Percentiles rank a stretch among this genome's conserved stretches.
Conservation (phyloP, 2,797 vertebrate genomes). For the Neoniphon sammara region DNA sequence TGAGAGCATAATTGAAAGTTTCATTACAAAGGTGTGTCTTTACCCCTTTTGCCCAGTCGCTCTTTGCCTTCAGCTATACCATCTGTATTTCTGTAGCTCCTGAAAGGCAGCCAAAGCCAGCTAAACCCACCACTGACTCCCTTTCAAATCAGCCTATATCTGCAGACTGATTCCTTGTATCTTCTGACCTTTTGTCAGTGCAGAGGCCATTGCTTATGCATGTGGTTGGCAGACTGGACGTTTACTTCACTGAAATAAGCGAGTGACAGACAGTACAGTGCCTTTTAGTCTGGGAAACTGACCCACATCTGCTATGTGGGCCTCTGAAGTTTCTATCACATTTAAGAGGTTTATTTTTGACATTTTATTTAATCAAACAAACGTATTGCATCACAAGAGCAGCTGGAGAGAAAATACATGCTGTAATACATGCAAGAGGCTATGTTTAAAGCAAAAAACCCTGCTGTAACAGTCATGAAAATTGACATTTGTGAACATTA, state of each 20-base stretch:
- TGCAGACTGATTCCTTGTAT: slow-evolving; percentile 43
- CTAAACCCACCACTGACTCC: slow-evolving; percentile 20
- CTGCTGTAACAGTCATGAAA: too few relatives aligned
- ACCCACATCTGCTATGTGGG: slow-evolving; percentile 26
- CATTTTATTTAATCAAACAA: neutral
- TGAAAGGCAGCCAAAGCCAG: slow-evolving; percentile 36
- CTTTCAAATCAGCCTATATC: slow-evolving; percentile 48
- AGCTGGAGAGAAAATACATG: too few relatives aligned
- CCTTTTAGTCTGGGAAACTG: slow-evolving; percentile 18
- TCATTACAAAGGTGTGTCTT: slow-evolving; percentile 37
- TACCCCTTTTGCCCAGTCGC: slow-evolving; percentile 15
- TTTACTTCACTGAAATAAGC: slow-evolving; percentile 14
- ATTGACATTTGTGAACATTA: slow-evolving; percentile 8
- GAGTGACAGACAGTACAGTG: slow-evolving; percentile 26
- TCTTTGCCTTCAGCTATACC: slow-evolving; percentile 39
- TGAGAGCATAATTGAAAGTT: slow-evolving; percentile 28
- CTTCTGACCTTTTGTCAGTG: slow-evolving; percentile 51
- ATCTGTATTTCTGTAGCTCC: slow-evolving; percentile 40
- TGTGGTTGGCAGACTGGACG: slow-evolving; percentile 17
- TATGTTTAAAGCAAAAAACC: too few relatives aligned
- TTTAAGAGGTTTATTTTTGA: slow-evolving; percentile 2
- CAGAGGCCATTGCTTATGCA: slow-evolving; percentile 33
- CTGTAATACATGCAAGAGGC: too few relatives aligned
- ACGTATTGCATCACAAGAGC: neutral
- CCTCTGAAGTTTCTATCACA: slow-evolving; percentile 11